Conservation (phyloP, 2,113 vertebrate species). For the Dryoscopus gambensis region DNA sequence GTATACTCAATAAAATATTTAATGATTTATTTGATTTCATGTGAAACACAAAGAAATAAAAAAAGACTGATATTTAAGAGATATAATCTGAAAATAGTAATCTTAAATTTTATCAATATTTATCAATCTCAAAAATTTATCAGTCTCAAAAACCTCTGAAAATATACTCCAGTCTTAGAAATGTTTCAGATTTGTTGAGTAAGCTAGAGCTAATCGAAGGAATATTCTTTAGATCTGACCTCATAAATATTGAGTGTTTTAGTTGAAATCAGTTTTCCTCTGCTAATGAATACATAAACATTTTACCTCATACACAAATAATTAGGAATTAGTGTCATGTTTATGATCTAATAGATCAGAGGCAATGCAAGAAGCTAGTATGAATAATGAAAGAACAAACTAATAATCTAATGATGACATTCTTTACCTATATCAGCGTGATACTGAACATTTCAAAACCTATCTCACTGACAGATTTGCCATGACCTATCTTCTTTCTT, state of each 20-base stretch:
- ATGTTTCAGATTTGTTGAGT: background rate
- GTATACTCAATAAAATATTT: background rate
- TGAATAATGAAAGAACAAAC: background rate
- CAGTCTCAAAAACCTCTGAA: background rate
- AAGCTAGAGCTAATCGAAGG: background rate
- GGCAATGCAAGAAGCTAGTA: background rate
- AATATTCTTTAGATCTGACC: background rate
- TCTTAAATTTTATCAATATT: background rate
- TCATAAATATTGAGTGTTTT: background rate
- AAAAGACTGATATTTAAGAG: background rate
- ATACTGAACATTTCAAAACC: background rate
- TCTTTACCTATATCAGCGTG: background rate
- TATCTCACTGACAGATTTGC: background rate
- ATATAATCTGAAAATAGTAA: background rate
- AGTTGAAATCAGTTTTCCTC: background rate
- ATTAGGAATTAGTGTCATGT: background rate
- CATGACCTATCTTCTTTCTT: background rate
- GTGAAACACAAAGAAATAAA: background rate
- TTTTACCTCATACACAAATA: background rate
- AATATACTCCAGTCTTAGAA: background rate
- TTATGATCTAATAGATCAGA: background rate
- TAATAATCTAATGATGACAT: background rate
- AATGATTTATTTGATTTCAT: background rate
- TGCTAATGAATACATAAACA: background rate
- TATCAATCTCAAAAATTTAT: background rate